Conservation (phyloP, 2,113 vertebrate genomes). For the Carlito syrichta region DNA sequence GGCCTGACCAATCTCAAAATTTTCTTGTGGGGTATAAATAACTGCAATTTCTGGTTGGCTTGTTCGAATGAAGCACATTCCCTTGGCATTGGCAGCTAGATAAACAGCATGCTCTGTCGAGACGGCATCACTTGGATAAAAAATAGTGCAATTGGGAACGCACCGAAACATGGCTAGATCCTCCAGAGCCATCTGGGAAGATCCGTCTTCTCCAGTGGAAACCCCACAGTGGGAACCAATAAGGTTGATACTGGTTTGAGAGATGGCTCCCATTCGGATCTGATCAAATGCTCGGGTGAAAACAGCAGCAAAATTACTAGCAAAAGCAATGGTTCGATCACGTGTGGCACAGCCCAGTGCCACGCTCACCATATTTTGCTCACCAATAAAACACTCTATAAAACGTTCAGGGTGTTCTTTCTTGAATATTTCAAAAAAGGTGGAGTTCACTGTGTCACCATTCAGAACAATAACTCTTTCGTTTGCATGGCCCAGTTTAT, state of each 20-base stretch:
- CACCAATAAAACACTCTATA: constrained; percentile 90
- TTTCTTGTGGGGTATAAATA: constrained; percentile 86
- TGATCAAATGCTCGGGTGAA: constrained; percentile 89
- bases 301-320: constrained; percentile 89
- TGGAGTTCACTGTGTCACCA: constrained; percentile 90
- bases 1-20: constrained; percentile 87
- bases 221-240: constrained; percentile 90
- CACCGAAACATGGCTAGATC: constrained; percentile 92
- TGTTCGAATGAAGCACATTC: constrained; percentile 90
- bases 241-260: constrained; percentile 88
- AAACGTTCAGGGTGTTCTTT: constrained; percentile 88
- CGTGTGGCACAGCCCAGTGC: constrained; percentile 88
- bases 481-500: constrained; percentile 83
- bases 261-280: constrained; percentile 91
- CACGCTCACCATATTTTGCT: constrained; percentile 91
- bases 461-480: constrained; percentile 86
- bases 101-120: constrained; percentile 87
- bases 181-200: constrained; percentile 92
- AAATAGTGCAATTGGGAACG: constrained; percentile 88
- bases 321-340: constrained; percentile 86
- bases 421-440: constrained; percentile 87
- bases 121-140: constrained; percentile 91
- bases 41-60: constrained; percentile 85
- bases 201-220: constrained; percentile 89
- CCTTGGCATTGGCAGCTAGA: constrained; percentile 87